Conservation (phyloP, 2,888 invertebrate species). For the Branchellion lobata region DNA sequence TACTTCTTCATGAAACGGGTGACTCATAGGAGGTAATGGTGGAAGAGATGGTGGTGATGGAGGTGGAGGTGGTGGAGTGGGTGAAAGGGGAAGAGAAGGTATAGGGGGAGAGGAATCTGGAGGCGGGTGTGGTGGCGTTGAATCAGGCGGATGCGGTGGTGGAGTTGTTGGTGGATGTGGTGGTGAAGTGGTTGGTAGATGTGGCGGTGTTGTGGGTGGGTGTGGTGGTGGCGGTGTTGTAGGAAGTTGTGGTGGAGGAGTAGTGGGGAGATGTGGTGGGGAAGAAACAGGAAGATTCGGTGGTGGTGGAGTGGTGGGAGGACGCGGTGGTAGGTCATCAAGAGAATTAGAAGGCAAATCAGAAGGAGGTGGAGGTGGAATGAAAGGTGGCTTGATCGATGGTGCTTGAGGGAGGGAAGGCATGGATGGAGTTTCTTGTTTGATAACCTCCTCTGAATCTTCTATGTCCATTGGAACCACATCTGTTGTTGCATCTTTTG, state of each 20-base stretch:
- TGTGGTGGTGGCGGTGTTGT: background rate
- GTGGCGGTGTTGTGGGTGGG: background rate
- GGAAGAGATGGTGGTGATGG: background rate
- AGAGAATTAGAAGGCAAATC: constrained; percentile 47
- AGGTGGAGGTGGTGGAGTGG: constrained; percentile 3
- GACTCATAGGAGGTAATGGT: background rate
- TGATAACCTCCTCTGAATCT: background rate
- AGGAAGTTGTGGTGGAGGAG: background rate
- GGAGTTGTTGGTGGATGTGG: background rate
- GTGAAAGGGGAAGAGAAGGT: background rate
- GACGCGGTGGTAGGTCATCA: background rate
- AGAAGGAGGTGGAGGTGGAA: background rate
- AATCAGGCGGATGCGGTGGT: background rate
- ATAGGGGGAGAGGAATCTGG: background rate
- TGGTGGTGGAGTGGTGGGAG: constrained; percentile 1
- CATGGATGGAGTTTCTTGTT: background rate
- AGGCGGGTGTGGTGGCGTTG: background rate
- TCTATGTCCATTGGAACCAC: constrained; percentile 6
- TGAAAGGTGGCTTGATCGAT: background rate
- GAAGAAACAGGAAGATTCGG: background rate
- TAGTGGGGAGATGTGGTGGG: background rate
- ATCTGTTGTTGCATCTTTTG: background rate
- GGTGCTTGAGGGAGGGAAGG: constrained; percentile 11
- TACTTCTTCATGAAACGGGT: background rate
- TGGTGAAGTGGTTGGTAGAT: background rate